Conservation (phyloP, 2,888 invertebrate genomes). For the Camptogramma bilineatum region DNA sequence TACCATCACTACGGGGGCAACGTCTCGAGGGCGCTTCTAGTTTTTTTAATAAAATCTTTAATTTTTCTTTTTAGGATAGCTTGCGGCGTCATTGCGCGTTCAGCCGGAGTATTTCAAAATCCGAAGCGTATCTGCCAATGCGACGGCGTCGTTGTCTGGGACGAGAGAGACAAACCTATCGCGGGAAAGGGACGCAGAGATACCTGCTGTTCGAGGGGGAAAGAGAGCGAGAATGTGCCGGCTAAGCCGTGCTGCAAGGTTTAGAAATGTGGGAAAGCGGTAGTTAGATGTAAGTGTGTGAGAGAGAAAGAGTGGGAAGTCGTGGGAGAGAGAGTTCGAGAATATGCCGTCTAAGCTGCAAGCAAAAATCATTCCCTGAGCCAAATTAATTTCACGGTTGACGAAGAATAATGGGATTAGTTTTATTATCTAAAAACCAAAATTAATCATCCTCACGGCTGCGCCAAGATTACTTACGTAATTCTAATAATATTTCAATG, state of each 20-base stretch:
- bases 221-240: slow-evolving; percentile 23
- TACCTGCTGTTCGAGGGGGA: slow-evolving; percentile 50
- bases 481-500: too few relatives aligned
- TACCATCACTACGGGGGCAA: too few relatives aligned
- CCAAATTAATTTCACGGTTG: too few relatives aligned
- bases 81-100: slow-evolving; percentile 95
- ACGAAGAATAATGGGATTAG: too few relatives aligned
- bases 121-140: slow-evolving; percentile 95
- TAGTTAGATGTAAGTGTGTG: background rate
- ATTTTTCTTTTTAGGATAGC: slow-evolving; percentile 84
- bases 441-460: too few relatives aligned
- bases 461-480: too few relatives aligned
- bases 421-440: too few relatives aligned
- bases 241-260: slow-evolving; percentile 59
- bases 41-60: too few relatives aligned
- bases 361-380: too few relatives aligned
- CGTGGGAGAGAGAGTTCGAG: background rate
- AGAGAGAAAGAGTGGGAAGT: too few relatives aligned
- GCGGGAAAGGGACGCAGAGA: slow-evolving; percentile 69
- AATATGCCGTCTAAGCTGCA: too few relatives aligned
- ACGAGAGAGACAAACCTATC: slow-evolving; percentile 89
- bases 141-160: slow-evolving; percentile 96
- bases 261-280: slow-evolving; percentile 22
- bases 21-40: too few relatives aligned
- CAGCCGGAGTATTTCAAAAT: slow-evolving; percentile 94